These are phyloP conservation scores for Cygnus atratus DNA, from an alignment of 2,113 vertebrate genomes.

Conservation along the genomic window DNA sequence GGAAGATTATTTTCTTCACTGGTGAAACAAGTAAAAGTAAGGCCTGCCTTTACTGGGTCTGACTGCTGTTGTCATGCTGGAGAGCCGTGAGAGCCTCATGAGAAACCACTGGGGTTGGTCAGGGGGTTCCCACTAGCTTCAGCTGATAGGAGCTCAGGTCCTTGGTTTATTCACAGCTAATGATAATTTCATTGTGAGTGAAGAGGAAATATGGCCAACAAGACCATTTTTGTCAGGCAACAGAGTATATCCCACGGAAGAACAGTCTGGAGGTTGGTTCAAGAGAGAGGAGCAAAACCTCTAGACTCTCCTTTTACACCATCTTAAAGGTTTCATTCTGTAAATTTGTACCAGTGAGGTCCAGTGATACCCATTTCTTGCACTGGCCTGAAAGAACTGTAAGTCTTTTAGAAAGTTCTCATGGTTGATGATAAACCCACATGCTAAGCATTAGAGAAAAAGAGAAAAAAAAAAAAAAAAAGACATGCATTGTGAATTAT, in stretches of 20 bases:
- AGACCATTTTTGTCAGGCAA: background rate
- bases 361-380: background rate
- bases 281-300: background rate
- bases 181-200: fast-evolving
- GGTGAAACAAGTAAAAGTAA: background rate
- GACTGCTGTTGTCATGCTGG: background rate
- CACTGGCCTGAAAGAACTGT: background rate
- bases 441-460: background rate
- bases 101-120: background rate
- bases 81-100: background rate
- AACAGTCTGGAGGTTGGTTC: background rate
- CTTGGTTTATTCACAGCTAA: background rate
- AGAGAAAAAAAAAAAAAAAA: background rate
- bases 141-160: background rate
- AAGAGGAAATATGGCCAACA: background rate
- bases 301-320: background rate
- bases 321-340: background rate
- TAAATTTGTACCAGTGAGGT: background rate
- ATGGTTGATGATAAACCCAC: background rate
- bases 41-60: background rate
- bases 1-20: fast-evolving
- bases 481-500: background rate
- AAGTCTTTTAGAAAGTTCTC: background rate
- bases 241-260: background rate
- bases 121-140: background rate